Evolutionary conservation across 2,888 invertebrate species (phyloP).

Genomic region (Cremastinae sp.): DNA sequence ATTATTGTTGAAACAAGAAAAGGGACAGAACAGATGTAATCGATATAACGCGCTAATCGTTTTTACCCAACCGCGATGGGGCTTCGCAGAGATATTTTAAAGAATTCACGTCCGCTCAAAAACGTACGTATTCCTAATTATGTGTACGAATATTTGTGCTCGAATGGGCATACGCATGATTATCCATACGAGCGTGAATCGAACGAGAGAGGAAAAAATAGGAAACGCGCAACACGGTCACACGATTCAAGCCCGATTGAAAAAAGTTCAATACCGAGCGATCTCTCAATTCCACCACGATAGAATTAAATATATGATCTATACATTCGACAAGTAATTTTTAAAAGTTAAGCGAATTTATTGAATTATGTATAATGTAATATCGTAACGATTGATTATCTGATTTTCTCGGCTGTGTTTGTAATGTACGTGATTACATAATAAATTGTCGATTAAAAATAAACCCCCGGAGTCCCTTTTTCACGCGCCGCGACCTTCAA

Average conservation of each 20-base stretch:
- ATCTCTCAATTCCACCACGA: slow-evolving; percentile 48
- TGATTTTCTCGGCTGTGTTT: slow-evolving; percentile 75
- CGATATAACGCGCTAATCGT: slow-evolving; percentile 58
- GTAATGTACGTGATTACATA: slow-evolving; percentile 74
- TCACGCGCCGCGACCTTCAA: too few species aligned
- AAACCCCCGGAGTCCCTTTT: slow-evolving; percentile 6
- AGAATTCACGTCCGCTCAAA: too few species aligned
- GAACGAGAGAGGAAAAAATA: slow-evolving; percentile 29
- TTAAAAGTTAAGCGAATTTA: slow-evolving; percentile 68
- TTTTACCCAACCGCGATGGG: slow-evolving; percentile 44
- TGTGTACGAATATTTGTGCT: too few species aligned
- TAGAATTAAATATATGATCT: slow-evolving; percentile 58
- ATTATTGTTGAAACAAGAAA: slow-evolving; percentile 36
- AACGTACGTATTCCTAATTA: too few species aligned
- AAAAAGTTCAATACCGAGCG: slow-evolving; percentile 41
- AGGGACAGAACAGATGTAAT: slow-evolving; percentile 44
- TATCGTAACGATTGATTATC: slow-evolving; percentile 72
- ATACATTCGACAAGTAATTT: slow-evolving; percentile 66
- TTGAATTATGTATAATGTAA: slow-evolving; percentile 59
- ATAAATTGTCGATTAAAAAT: slow-evolving; percentile 71
- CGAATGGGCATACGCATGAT: slow-evolving; percentile 45
- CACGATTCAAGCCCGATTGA: slow-evolving; percentile 14
- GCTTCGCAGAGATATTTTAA: slow-evolving; percentile 50
- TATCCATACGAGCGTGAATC: slow-evolving; percentile 24
- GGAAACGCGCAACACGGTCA: neutral